Evolutionary conservation across 2,113 vertebrate species (phyloP).

Genomic region (Ciconia boyciana): DNA sequence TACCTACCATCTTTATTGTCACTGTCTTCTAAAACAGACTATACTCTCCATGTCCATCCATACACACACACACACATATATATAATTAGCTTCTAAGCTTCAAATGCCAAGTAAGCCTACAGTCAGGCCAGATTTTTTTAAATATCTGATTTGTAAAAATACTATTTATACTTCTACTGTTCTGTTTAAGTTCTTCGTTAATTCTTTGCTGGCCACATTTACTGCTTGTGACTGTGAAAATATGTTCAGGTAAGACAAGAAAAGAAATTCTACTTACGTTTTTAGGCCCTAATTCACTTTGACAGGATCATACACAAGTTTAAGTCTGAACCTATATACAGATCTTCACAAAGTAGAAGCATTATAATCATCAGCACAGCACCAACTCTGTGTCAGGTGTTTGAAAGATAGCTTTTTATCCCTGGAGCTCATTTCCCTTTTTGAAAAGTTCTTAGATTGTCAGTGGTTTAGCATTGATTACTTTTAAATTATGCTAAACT

Average conservation of each 20-base stretch:
- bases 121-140: neutral
- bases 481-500: constrained; percentile 5
- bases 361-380: neutral
- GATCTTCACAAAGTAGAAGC: neutral
- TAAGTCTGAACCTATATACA: neutral
- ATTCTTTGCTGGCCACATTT: neutral
- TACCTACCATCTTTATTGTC: neutral
- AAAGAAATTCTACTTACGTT: neutral
- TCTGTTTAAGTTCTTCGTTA: neutral
- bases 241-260: neutral
- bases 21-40: neutral
- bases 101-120: neutral
- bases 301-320: neutral
- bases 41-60: neutral
- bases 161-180: neutral
- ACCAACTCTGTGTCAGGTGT: neutral
- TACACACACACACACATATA: neutral
- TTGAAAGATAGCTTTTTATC: neutral
- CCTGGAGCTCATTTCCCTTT: neutral
- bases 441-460: neutral
- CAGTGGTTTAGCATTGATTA: constrained; percentile 14
- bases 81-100: neutral
- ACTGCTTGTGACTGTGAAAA: neutral
- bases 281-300: neutral
- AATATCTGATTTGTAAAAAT: neutral